A percentile compares a stretch with the other conserved stretches of the same genome.
Conservation (phyloP, 2,113 vertebrate species). For the Ursus arctos region DNA sequence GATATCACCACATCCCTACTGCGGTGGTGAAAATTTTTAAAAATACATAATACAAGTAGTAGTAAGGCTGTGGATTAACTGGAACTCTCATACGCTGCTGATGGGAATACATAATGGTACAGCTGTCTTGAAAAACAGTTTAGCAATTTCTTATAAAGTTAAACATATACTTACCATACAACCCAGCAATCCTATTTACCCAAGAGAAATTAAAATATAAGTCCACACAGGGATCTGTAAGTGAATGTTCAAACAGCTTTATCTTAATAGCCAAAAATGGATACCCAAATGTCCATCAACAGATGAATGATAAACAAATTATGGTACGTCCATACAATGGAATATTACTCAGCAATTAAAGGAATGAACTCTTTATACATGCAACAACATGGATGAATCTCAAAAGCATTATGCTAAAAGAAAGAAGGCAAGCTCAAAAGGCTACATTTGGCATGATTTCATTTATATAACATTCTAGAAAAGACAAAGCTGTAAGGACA, state of each 20-base stretch:
- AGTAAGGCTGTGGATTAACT: background rate
- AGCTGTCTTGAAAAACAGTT: background rate
- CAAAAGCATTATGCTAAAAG: constrained; percentile 1
- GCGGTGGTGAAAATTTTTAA: background rate
- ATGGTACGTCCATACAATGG: background rate
- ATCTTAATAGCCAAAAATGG: constrained; percentile 45
- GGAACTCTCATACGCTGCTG: background rate
- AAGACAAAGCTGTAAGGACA: background rate
- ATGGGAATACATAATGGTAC: background rate
- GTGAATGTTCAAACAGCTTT: constrained; percentile 28
- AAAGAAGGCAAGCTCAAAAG: constrained; percentile 20
- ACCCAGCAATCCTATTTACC: constrained; percentile 45
- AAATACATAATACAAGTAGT: background rate
- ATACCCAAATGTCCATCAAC: background rate
- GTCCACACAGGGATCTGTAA: constrained; percentile 41
- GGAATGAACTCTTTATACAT: background rate
- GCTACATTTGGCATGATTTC: background rate
- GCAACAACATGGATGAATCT: background rate
- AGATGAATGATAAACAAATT: background rate
- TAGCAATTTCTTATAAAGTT: constrained; percentile 26
- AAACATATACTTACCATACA: constrained; percentile 55
- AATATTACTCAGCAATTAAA: constrained; percentile 34
- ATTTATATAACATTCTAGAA: background rate
- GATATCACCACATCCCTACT: background rate
- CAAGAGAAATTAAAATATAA: constrained; percentile 57